A percentile compares a stretch with the other conserved stretches of the same genome.
Evolutionary conservation across 1,140 invertebrate species (phyloP).

Genomic region (Drosophila nebulosa): DNA sequence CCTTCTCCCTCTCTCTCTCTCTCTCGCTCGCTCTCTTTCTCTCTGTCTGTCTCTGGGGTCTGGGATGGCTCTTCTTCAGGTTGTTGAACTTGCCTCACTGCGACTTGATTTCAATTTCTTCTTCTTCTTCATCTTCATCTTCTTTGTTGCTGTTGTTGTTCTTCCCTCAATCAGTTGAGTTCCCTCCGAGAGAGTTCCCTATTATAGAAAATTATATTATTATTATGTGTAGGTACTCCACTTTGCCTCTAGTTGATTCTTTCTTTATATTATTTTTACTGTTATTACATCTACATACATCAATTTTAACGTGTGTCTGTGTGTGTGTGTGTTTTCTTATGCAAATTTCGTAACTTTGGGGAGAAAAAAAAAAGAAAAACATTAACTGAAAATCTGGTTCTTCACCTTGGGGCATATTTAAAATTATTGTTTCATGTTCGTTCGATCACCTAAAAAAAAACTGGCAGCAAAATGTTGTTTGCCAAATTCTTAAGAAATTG

Average conservation of each 20-base stretch:
- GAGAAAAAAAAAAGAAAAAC: constrained; percentile 2
- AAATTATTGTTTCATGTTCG: constrained; percentile 1
- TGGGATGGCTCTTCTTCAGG: constrained; percentile 29
- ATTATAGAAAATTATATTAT: constrained; percentile 79
- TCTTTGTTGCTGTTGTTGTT: constrained; percentile 52
- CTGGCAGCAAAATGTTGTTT: neutral
- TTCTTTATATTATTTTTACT: constrained; percentile 62
- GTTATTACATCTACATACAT: constrained; percentile 50
- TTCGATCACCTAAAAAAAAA: neutral
- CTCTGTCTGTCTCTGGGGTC: neutral
- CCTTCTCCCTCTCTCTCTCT: neutral
- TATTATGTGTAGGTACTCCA: constrained; percentile 63
- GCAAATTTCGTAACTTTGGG: constrained; percentile 38
- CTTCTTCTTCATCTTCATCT: constrained; percentile 32
- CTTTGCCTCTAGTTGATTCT: constrained; percentile 31
- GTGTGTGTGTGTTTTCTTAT: constrained; percentile 31
- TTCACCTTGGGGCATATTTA: neutral
- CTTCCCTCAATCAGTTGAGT: constrained; percentile 41
- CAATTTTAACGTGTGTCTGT: constrained; percentile 4
- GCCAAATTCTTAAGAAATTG: constrained; percentile 19
- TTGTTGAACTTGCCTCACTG: constrained; percentile 65
- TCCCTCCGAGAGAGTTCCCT: constrained; percentile 16
- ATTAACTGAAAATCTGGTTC: neutral
- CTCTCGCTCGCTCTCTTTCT: neutral
- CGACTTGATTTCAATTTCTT: constrained; percentile 52